Evolutionary conservation across 2,888 invertebrate species (phyloP).

Genomic region (Oscheius sp.): DNA sequence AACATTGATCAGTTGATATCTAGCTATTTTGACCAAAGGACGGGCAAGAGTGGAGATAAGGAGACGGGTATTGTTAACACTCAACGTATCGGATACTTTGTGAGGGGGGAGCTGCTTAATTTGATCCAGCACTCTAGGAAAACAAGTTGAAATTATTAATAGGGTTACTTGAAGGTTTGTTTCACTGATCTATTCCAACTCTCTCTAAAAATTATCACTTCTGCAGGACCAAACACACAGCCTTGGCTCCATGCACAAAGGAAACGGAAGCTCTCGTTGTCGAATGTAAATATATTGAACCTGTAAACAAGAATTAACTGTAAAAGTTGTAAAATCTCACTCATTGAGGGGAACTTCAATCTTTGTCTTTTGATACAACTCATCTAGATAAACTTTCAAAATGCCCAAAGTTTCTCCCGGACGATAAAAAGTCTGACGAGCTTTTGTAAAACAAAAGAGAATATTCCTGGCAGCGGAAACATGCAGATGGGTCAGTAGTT

Average conservation of each 20-base stretch:
- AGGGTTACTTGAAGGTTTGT: background rate
- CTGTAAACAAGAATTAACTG: background rate
- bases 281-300: background rate
- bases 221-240: background rate
- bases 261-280: conserved; percentile 13
- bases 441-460: conserved; percentile 58
- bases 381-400: conserved; percentile 12
- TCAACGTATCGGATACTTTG: background rate
- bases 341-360: conserved; percentile 17
- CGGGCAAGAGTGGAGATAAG: conserved; percentile 7
- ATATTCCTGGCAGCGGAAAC: conserved; percentile 51
- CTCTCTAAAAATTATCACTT: background rate
- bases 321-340: background rate
- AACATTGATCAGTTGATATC: conserved; percentile 11
- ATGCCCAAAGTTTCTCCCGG: background rate
- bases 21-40: conserved; percentile 21
- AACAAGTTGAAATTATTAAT: background rate
- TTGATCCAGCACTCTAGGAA: conserved; percentile 6
- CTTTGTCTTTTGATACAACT: conserved; percentile 1
- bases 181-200: conserved; percentile 1
- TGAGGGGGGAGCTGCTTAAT: background rate
- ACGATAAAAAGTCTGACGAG: conserved; percentile 2
- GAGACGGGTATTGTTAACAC: background rate
- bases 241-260: background rate
- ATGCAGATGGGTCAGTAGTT: conserved; percentile 54